Evolutionary conservation across 2,113 vertebrate species (phyloP).

Genomic region (Erythrocercus mccallii): DNA sequence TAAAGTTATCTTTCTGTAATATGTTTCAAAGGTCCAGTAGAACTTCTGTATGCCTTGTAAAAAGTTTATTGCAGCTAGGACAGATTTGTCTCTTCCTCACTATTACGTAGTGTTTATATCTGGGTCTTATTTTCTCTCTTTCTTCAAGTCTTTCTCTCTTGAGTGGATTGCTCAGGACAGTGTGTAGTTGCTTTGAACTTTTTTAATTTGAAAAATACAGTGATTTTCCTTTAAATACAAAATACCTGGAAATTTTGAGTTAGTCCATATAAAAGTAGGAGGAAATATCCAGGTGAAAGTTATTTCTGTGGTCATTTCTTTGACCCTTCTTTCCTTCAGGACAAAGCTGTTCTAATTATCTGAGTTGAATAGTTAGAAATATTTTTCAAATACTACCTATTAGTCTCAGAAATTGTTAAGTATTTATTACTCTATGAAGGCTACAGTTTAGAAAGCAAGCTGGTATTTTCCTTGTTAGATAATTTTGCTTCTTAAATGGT

Average conservation of each 20-base stretch:
- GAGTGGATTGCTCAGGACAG: neutral
- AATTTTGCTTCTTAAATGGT: neutral
- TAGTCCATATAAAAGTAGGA: neutral
- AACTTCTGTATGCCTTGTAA: neutral
- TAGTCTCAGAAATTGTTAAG: neutral
- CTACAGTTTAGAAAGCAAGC: neutral
- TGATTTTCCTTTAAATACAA: neutral
- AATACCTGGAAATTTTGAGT: neutral
- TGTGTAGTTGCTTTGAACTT: neutral
- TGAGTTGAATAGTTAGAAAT: neutral
- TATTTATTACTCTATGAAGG: neutral
- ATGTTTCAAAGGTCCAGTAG: neutral
- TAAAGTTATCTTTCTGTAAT: neutral
- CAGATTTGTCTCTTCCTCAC: neutral
- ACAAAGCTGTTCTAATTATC: neutral
- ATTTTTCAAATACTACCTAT: neutral
- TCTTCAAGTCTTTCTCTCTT: neutral
- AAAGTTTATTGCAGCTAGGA: neutral
- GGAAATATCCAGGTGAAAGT: neutral
- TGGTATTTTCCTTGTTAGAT: neutral
- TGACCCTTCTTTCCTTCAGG: neutral
- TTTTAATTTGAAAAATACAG: neutral
- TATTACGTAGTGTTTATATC: neutral
- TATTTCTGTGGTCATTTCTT: neutral
- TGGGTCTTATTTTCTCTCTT: neutral